Evolutionary conservation across 1,140 invertebrate species (phyloP).

Genomic region (Tetragonula clypearis): DNA sequence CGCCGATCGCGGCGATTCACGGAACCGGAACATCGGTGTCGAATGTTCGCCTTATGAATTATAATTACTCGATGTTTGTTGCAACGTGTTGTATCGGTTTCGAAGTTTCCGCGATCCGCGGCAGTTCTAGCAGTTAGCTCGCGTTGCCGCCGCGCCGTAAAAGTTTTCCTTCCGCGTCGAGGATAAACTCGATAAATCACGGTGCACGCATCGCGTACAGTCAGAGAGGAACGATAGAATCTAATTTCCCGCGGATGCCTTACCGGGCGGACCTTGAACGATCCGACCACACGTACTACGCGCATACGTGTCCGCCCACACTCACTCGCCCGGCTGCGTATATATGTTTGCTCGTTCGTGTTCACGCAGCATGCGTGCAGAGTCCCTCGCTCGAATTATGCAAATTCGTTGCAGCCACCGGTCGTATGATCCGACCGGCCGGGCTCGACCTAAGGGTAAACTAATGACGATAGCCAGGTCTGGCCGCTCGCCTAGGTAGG

Average conservation of each 20-base stretch:
- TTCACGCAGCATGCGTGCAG: conserved; percentile 33
- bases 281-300: conserved; percentile 22
- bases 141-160: neutral
- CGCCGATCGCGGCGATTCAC: no score
- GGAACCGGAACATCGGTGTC: no score
- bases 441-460: conserved; percentile 44
- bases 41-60: no score
- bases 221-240: conserved; percentile 33
- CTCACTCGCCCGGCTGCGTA: neutral
- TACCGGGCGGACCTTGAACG: conserved; percentile 33
- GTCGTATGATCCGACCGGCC: conserved; percentile 39
- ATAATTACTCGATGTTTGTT: no score
- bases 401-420: conserved; percentile 54
- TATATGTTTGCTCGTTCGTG: conserved; percentile 9
- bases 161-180: conserved; percentile 8
- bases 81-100: neutral
- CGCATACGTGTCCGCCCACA: conserved; percentile 18
- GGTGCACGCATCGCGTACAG: neutral
- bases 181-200: conserved; percentile 42
- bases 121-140: no score
- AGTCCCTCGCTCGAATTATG: conserved; percentile 57
- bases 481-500: conserved; percentile 40
- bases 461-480: conserved; percentile 41
- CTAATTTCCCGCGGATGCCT: conserved; percentile 47
- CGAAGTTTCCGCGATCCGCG: neutral